Base-by-base conservation (phyloP, 2,113 vertebrate genomes). In the Cheilinus undulatus region DNA sequence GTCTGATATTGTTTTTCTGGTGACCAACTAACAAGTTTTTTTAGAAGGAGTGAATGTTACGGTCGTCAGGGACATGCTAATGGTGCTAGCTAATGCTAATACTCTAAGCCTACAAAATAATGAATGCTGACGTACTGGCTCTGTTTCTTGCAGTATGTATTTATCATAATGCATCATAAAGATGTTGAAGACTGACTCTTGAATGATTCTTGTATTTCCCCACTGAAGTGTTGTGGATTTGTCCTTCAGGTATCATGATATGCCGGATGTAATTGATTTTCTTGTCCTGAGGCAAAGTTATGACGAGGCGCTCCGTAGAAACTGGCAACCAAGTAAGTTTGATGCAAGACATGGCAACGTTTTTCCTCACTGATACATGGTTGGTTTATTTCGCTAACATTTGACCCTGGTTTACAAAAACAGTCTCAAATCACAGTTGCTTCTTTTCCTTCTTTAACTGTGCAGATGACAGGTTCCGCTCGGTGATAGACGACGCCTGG, bases 201-300 rank as follows among this genome's bases (percentile, higher is more conserved):
- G n/a, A n/a, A n/a, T n/a, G n/a, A n/a, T n/a, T n/a, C n/a, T n/a
- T 4, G 15, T 65, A n/a, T 7, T 14, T 46, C 34, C 0, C 3
- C 51, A 3, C 38, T n/a, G 42, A 27, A 64, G 3, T 20, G 9
- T 3, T 4, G 8, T 13, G 3, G 3, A 24, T 68, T 72, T 79
- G 24, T 34, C 10, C 28, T 68, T 8, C 86, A 99, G 98, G 49
- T 99, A 99, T 54, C 98, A 99, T 1, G 98, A 99, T 86, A 99
- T 99, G 98, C 96, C 97, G 2, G 97, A 99, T 69, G 98, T 99
- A 45, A 99, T 99, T 0, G 98, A 99, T 85, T 99, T 99, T 87
- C 95, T 99, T 17, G 96, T 99, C 50, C 85, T 99, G 57, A 95
- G 95, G 52, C 98, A 99, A 42, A 97, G 95, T 87, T 99, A 97